Conservation (phyloP, 2,113 vertebrate species). For the Perognathus longimembris region DNA sequence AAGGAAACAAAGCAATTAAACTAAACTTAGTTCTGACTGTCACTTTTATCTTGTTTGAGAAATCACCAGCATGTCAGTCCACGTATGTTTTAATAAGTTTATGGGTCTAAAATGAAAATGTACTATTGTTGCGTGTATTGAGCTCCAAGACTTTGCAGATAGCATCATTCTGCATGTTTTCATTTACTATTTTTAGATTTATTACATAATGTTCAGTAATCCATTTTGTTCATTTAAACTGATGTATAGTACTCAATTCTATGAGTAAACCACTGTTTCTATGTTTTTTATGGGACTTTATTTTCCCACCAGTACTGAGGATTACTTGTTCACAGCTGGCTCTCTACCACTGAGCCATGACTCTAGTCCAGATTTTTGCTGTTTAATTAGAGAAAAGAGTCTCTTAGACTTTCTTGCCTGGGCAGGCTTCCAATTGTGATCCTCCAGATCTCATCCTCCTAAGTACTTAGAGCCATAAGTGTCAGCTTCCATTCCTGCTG, state of each 20-base stretch:
- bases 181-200: slow-evolving; percentile 39
- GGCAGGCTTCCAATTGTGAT: too few relatives aligned
- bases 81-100: background rate
- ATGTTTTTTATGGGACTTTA: background rate
- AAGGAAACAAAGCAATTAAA: background rate
- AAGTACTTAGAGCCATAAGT: too few relatives aligned
- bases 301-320: too few relatives aligned
- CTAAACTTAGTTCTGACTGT: background rate
- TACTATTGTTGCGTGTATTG: background rate
- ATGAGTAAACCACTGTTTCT: background rate
- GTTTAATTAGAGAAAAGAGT: too few relatives aligned
- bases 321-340: too few relatives aligned
- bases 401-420: too few relatives aligned
- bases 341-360: too few relatives aligned
- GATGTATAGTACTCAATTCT: background rate
- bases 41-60: background rate
- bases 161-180: background rate
- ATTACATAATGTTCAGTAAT: background rate
- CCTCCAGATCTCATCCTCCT: too few relatives aligned
- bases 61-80: background rate
- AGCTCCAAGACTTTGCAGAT: background rate
- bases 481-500: too few relatives aligned
- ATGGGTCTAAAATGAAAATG: background rate
- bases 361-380: too few relatives aligned
- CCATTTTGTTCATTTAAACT: slow-evolving; percentile 7